A percentile compares a stretch with the other conserved stretches of the same genome.
These are phyloP conservation scores for Gibbula magus DNA, from an alignment of 2,888 invertebrate species.

Conservation along the genomic window DNA sequence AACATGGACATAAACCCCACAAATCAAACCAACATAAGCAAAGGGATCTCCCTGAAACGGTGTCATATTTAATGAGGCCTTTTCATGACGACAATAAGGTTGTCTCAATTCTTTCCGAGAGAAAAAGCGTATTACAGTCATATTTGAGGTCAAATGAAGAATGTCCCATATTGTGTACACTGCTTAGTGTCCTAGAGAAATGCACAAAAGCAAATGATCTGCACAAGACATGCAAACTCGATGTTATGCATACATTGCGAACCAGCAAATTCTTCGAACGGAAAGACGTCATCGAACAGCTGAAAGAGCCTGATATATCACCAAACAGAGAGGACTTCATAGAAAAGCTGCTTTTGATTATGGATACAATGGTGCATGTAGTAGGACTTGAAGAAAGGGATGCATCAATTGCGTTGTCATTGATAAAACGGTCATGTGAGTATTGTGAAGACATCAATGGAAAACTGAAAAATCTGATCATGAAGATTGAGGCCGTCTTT, in stretches of 20 bases:
- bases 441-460: neutral
- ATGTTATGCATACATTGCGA: neutral
- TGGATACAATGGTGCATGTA: conserved; percentile 2
- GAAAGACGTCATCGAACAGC: neutral
- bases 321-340: neutral
- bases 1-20: neutral
- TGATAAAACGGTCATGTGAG: neutral
- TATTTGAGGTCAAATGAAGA: neutral
- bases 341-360: neutral
- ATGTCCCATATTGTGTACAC: neutral
- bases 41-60: neutral
- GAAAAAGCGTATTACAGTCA: neutral
- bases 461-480: neutral
- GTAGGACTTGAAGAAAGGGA: neutral
- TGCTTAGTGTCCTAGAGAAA: neutral
- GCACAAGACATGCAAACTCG: neutral
- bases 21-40: neutral
- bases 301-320: neutral
- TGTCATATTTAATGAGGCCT: neutral
- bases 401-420: neutral
- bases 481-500: neutral
- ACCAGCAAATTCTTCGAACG: neutral
- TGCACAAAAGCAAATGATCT: neutral
- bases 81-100: neutral
- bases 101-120: neutral